Base-by-base conservation (phyloP, 2,797 vertebrate species). In the Peromyscus melanophrys region DNA sequence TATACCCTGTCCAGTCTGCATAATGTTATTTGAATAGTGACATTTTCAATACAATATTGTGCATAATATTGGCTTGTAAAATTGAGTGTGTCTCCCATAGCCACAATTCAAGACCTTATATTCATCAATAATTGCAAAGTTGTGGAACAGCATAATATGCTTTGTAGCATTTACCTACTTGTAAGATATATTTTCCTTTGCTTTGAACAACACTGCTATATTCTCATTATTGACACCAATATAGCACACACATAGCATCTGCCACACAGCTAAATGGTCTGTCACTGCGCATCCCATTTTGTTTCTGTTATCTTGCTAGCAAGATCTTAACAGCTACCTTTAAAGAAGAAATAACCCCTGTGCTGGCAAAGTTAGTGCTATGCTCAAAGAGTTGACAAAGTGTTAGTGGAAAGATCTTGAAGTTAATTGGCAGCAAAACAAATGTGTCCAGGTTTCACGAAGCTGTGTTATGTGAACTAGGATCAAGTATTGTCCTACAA, bases 341-440 rank as follows among this genome's bases (percentile, higher is more conserved):
- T 95, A 92, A 97, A 95, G 85, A 90, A 96, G 93, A 94, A 97
- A 97, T 95, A 89, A 73, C 80, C 23, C 31, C 88, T 92, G 63
- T 87, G 16, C 61, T 95, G 95, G 69, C 88, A 94, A 90, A 96
- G 88, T 91, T 96, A 96, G 78, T 67, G 3, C 85, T 73, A n/a
- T 76, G 4, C 94, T 96, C 89, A 94, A 95, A 71, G 86, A 94
- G 55, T 31, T 97, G 97, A 98, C 96, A 97, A 81, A 97, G 92
- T 95, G 95, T 97, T 92, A 95, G 92, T 31, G 40, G 49, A 95
- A 96, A 87, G 87, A 97, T 92, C 84, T 96, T 52, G 92, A 96
- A 97, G 69, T 95, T 97, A 97, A 97, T 96, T 96, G 97, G 90
- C 96, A 98, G 83, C 85, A 90, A 97, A 97, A 97, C 96, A 97